Base-by-base conservation (phyloP, 2,797 vertebrate species). In the Notolepis coatsorum region DNA sequence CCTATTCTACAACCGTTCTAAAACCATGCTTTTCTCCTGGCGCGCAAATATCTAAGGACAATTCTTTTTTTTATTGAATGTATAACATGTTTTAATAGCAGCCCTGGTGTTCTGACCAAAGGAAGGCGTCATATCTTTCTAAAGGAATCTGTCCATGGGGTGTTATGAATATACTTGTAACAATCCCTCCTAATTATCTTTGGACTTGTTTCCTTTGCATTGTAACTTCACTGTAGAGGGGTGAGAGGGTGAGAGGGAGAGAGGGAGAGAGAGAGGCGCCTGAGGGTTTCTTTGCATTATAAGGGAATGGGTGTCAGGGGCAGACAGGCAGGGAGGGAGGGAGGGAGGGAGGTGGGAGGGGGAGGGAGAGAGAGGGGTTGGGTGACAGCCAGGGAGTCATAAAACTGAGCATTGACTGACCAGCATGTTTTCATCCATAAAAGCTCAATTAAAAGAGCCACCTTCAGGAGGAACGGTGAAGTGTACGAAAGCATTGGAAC, bases 141-240 rank as follows among this genome's bases (percentile, higher is more conserved):
- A 59, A 77, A 73, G 73, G 68, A 75, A 84, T 84, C 64, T 72
- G 64, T 79, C 62, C 57, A 56, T 46, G 23, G 43, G 31, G 64
- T 77, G 79, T 71, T 84, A 81, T 81, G 88, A 89, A 86, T 81
- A 84, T 13, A 71, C 64, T 53, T 49, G 38, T 45, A 80, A 82
- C 43, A 78, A 70, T 77, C 80, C 56, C 28, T 39, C 69, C 45
- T n/a, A 73, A 81, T 82, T 79, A 81, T 85, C 68, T 80, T 76
- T 58, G 53, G 61, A 84, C 56, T 54, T 48, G 13, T 17, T 38
- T 54, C 62, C 55, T 55, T 52, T 23, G 52, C 20, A 39, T 43
- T 56, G 61, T 69, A 52, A 71, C 79, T 70, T 66, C 67, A 60
- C 20, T 30, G 54, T 27, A 73, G 59, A 71, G 79, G 78, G 61